Conservation (phyloP, 2,113 vertebrate species). For the Pavo muticus region DNA sequence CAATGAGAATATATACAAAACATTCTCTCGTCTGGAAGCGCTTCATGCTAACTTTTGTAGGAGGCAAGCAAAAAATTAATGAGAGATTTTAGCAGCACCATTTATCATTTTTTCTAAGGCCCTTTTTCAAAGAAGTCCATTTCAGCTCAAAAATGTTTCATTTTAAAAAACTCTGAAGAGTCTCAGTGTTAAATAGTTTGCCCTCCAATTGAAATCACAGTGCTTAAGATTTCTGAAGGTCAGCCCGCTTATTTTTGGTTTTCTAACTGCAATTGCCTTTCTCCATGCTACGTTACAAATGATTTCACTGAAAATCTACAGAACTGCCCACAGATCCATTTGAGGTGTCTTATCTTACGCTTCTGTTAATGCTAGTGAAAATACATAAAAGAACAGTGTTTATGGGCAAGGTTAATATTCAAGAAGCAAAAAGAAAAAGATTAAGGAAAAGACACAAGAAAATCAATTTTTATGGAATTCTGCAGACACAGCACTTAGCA, state of each 20-base stretch:
- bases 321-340: neutral
- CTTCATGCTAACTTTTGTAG: neutral
- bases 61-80: conserved; percentile 32
- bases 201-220: neutral
- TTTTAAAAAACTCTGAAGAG: neutral
- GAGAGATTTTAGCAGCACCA: conserved; percentile 44
- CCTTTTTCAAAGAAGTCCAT: neutral
- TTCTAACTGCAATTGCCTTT: neutral
- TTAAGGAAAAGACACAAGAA: neutral
- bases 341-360: neutral
- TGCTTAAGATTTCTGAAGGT: conserved; percentile 15
- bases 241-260: conserved; percentile 5
- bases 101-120: conserved; percentile 33
- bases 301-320: neutral
- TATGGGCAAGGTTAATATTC: neutral
- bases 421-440: neutral
- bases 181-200: neutral
- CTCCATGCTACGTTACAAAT: neutral
- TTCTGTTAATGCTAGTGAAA: neutral
- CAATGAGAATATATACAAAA: neutral
- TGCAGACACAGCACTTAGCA: neutral
- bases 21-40: rapidly evolving
- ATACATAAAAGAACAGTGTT: neutral
- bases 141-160: neutral
- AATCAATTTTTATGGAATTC: neutral